These are phyloP conservation scores for Crocidura indochinensis DNA, from an alignment of 2,797 vertebrate species.

Conservation along the genomic window DNA sequence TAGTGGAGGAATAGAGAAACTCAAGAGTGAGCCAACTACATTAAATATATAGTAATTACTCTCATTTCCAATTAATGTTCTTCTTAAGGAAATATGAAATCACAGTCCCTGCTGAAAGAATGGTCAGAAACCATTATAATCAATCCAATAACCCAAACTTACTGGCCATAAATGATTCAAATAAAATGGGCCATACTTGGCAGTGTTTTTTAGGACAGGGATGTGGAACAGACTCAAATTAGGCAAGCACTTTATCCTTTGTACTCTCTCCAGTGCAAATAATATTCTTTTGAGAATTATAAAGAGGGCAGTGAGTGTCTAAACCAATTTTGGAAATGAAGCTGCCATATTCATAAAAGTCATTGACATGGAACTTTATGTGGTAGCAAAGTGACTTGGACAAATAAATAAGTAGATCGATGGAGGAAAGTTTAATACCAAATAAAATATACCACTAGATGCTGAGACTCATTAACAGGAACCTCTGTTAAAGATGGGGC, in stretches of 20 bases:
- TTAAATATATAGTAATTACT: neutral
- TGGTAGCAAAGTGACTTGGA: neutral
- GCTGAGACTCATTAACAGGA: neutral
- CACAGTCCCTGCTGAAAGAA: neutral
- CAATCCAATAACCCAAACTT: neutral
- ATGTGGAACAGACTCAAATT: too few species aligned
- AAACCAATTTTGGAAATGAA: neutral
- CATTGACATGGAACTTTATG: conserved; percentile 28
- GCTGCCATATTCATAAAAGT: neutral
- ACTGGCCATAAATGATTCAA: neutral
- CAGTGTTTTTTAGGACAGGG: too few species aligned
- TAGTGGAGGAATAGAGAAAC: conserved; percentile 9
- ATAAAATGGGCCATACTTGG: neutral
- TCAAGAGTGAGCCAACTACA: conserved; percentile 21
- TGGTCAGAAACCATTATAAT: neutral
- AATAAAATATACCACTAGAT: neutral
- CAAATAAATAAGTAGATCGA: neutral
- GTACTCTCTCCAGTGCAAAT: neutral
- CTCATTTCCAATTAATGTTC: neutral
- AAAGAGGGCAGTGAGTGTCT: conserved; percentile 16
- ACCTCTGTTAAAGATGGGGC: neutral
- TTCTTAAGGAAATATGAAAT: conserved; percentile 26
- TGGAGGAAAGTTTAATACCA: neutral
- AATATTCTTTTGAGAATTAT: conserved; percentile 5
- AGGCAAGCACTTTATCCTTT: too few species aligned